Conservation (phyloP, 2,797 vertebrate species). For the Dendrocincla fuliginosa region DNA sequence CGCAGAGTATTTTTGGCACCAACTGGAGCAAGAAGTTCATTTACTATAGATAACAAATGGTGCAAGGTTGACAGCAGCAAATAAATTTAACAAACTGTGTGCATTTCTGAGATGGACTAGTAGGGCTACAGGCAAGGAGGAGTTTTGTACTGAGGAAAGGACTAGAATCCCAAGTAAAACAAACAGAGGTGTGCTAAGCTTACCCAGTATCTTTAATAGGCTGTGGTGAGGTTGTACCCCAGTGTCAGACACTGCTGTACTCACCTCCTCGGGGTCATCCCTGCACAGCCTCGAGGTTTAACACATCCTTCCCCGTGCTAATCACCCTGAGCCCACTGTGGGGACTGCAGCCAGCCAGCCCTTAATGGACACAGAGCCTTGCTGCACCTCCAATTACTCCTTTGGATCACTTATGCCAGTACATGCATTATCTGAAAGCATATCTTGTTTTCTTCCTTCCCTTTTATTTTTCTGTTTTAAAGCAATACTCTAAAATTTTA, state of each 20-base stretch:
- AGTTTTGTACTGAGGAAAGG: neutral
- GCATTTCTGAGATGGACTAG: neutral
- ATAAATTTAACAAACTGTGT: neutral
- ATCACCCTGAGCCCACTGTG: neutral
- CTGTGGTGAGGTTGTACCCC: neutral
- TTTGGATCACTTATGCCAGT: slow-evolving; percentile 4
- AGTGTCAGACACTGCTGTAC: neutral
- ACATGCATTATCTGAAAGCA: slow-evolving; percentile 13
- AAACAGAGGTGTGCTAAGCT: neutral
- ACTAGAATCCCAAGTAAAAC: neutral
- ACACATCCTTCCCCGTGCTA: neutral
- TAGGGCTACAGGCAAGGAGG: neutral
- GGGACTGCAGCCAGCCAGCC: neutral
- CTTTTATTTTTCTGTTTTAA: neutral
- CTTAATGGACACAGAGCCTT: slow-evolving; percentile 22
- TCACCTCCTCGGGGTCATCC: neutral
- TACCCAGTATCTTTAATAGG: neutral
- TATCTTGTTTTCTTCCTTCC: neutral
- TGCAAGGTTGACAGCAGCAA: neutral
- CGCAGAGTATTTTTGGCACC: neutral
- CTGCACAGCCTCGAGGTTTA: neutral
- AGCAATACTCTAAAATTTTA: slow-evolving; percentile 17
- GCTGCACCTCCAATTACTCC: neutral
- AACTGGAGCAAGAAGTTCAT: neutral
- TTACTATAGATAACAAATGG: neutral